Percentiles rank a stretch among this genome's conserved stretches.
Conservation (phyloP, 2,888 invertebrate genomes). For the Oscheius onirici region DNA sequence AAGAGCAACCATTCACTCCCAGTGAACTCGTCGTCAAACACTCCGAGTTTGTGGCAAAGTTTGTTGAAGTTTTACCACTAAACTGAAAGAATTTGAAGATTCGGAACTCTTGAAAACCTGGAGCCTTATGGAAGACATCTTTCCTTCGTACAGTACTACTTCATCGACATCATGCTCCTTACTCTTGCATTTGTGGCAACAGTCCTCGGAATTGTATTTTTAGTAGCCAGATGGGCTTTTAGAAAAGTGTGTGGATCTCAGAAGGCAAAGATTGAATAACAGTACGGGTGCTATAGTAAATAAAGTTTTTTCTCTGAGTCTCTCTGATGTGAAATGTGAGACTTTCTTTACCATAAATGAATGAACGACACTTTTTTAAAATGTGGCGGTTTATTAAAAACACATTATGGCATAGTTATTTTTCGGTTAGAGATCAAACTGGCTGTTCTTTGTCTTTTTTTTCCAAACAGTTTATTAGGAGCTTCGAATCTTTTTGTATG, state of each 20-base stretch:
- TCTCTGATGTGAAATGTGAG: too few relatives aligned
- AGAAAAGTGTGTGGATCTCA: not conserved
- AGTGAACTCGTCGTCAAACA: constrained; percentile 16
- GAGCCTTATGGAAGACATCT: constrained; percentile 40
- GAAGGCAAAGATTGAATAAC: not conserved
- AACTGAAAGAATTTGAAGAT: constrained; percentile 27
- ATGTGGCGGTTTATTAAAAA: too few relatives aligned
- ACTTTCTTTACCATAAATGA: too few relatives aligned
- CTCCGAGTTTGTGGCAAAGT: constrained; percentile 21
- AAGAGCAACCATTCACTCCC: constrained; percentile 7
- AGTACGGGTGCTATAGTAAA: too few relatives aligned
- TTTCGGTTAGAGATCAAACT: too few relatives aligned
- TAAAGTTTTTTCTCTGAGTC: too few relatives aligned
- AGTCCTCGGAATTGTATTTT: not conserved
- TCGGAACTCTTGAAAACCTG: constrained; percentile 33
- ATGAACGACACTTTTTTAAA: too few relatives aligned
- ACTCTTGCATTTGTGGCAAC: not conserved
- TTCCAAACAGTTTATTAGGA: too few relatives aligned
- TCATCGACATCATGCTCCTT: constrained; percentile 30
- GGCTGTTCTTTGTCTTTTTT: too few relatives aligned
- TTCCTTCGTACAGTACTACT: constrained; percentile 36
- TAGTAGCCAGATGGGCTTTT: not conserved
- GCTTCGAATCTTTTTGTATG: too few relatives aligned
- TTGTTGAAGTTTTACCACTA: not conserved
- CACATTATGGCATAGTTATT: too few relatives aligned